phyloP scores from a whole-genome alignment of 2,113 vertebrate species.

The Pterocles burchelli region DNA sequence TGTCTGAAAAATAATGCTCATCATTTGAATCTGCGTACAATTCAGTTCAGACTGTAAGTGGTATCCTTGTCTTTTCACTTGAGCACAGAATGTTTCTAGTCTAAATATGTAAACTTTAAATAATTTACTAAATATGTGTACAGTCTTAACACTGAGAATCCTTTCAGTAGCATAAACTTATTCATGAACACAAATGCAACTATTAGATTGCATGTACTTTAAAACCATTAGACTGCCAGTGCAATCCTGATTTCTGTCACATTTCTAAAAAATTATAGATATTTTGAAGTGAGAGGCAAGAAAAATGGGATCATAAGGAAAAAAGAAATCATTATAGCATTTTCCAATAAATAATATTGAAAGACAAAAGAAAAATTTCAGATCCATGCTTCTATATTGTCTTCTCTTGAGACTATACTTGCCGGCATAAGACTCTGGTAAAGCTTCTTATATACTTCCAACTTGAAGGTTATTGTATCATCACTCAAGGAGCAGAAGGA shows the following conservation, averaged over 20 bases:
- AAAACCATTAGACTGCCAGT: background rate
- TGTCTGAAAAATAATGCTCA: slow-evolving; percentile 21
- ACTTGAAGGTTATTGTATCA: background rate
- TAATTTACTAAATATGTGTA: background rate
- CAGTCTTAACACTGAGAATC: background rate
- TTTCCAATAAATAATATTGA: background rate
- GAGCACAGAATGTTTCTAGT: background rate
- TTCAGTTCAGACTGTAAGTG: background rate
- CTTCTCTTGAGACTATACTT: background rate
- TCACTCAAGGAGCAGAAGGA: background rate
- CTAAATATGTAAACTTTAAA: background rate
- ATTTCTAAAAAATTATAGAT: background rate
- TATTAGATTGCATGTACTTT: background rate
- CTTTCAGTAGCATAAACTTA: background rate
- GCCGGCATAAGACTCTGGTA: background rate
- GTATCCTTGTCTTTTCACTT: background rate
- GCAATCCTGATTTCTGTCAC: background rate
- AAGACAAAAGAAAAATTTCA: background rate
- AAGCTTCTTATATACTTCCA: background rate
- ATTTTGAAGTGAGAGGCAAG: background rate
- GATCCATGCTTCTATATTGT: background rate
- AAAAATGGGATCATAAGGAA: background rate
- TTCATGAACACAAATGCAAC: background rate
- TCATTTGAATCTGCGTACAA: slow-evolving; percentile 24
- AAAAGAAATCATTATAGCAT: background rate